These are phyloP conservation scores for Sebastes melanostomus DNA, from an alignment of 2,797 vertebrate species.

Conservation along the genomic window DNA sequence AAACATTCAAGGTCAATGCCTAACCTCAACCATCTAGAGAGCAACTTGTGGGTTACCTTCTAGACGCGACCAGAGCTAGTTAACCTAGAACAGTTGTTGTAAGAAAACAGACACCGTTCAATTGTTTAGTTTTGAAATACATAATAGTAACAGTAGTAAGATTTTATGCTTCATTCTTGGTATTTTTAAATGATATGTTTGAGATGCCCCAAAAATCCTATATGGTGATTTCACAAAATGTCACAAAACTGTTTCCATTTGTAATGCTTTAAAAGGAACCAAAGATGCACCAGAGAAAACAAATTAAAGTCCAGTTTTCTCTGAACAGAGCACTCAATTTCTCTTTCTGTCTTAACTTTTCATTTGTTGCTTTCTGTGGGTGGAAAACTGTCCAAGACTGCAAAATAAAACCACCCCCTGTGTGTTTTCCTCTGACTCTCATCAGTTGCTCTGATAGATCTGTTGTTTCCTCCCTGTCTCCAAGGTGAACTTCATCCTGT, in stretches of 20 bases:
- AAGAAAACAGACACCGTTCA: background rate
- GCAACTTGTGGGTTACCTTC: no score
- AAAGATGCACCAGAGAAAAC: background rate
- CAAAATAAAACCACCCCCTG: background rate
- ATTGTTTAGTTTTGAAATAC: background rate
- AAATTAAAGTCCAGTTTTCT: background rate
- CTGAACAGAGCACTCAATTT: background rate
- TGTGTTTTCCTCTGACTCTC: background rate
- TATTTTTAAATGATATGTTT: no score
- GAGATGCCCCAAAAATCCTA: background rate
- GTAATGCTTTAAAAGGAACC: background rate
- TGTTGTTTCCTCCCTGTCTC: constrained; percentile 1
- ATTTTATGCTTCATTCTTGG: background rate
- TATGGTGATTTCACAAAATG: background rate
- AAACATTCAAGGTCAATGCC: no score
- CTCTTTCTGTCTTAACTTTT: background rate
- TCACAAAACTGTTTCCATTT: background rate
- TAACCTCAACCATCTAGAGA: no score
- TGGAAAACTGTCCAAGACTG: background rate
- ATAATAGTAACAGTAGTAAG: background rate
- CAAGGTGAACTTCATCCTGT: constrained; percentile 92
- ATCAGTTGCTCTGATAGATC: background rate
- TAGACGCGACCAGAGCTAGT: no score
- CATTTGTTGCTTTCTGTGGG: background rate
- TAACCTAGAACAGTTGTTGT: no score